phyloP scores from a whole-genome alignment of 2,888 invertebrate species.

The Tipula vernalis region DNA sequence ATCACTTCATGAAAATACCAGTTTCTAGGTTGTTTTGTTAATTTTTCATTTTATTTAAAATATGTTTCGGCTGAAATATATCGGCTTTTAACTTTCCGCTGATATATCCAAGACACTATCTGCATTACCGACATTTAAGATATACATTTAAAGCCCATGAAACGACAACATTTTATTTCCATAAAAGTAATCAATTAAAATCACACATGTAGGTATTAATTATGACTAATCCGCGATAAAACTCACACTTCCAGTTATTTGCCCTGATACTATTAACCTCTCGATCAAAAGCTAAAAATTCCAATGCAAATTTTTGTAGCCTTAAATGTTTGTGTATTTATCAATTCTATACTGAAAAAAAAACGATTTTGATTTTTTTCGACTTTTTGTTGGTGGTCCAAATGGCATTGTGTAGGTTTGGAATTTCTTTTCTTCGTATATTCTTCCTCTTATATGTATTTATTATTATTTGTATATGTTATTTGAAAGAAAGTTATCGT shows the following conservation, averaged over 20 bases:
- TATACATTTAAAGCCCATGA: no score
- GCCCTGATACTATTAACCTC: background rate
- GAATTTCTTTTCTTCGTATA: background rate
- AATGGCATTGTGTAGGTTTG: slow-evolving; percentile 4
- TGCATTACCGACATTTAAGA: no score
- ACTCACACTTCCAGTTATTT: background rate
- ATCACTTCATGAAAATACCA: no score
- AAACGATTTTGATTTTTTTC: background rate
- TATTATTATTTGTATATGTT: background rate
- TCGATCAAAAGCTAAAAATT: background rate
- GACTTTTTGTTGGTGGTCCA: background rate
- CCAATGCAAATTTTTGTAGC: background rate
- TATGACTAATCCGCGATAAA: background rate
- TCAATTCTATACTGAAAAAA: background rate
- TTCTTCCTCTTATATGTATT: background rate
- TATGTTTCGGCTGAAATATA: no score
- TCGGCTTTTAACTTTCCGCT: no score
- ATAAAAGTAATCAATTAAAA: background rate
- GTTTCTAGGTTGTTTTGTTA: no score
- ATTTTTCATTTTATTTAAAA: no score
- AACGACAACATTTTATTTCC: no score
- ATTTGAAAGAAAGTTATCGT: background rate
- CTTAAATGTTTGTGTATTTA: background rate
- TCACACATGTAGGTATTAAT: background rate
- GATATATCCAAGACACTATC: no score